Evolutionary conservation across 2,888 invertebrate species (phyloP).

Genomic region (Polydesmus complanatus): DNA sequence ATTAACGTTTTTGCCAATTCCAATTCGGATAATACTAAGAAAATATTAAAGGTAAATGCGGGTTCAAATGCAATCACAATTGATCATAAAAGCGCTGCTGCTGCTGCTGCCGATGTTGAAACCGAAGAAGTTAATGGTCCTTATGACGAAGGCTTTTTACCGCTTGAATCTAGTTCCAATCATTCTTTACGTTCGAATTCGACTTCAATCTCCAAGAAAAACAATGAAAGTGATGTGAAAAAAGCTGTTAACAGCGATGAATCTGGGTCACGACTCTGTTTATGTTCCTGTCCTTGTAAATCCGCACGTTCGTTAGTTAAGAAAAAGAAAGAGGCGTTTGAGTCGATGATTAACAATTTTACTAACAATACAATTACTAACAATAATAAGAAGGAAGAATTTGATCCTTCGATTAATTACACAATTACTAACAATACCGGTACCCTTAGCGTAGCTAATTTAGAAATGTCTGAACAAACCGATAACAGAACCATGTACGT

Average conservation of each 20-base stretch:
- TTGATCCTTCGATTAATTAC: neutral
- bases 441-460: neutral
- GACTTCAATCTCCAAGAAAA: neutral
- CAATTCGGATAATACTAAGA: neutral
- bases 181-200: neutral
- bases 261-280: neutral
- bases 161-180: neutral
- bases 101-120: neutral
- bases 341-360: neutral
- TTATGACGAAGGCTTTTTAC: neutral
- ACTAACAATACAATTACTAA: neutral
- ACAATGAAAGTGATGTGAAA: neutral
- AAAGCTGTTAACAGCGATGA: neutral
- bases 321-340: neutral
- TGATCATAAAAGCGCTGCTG: too few species aligned
- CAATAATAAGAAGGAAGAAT: neutral
- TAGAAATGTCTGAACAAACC: neutral
- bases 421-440: neutral
- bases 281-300: slow-evolving; percentile 16
- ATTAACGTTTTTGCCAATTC: neutral
- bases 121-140: neutral
- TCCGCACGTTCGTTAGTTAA: neutral
- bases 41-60: neutral
- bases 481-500: neutral
- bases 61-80: neutral